These are phyloP conservation scores for Oscheius sp. DNA, from an alignment of 1,140 invertebrate genomes.

Conservation along the genomic window DNA sequence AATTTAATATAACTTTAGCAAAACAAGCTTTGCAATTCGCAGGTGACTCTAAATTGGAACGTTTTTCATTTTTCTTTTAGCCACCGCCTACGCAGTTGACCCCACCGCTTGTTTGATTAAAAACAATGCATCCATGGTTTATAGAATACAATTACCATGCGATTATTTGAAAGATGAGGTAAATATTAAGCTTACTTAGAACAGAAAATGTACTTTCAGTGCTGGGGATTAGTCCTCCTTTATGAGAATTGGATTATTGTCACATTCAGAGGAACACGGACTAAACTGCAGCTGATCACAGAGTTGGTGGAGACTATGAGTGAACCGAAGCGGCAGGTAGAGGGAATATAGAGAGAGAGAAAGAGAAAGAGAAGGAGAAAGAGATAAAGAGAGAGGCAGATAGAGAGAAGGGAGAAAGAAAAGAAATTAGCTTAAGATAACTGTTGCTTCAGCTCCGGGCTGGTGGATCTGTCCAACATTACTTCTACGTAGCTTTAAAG, in stretches of 20 bases:
- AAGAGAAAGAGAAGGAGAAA: conserved; percentile 29
- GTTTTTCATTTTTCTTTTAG: neutral
- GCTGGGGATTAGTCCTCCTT: conserved; percentile 32
- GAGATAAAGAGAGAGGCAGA: neutral
- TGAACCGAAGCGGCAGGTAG: conserved; percentile 31
- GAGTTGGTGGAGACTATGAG: conserved; percentile 35
- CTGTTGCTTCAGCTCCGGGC: conserved; percentile 10
- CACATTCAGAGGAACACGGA: conserved; percentile 33
- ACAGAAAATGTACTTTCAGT: conserved; percentile 16
- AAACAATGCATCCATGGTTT: neutral
- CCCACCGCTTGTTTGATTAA: conserved; percentile 5
- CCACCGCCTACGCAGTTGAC: conserved; percentile 2
- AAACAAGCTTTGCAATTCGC: neutral
- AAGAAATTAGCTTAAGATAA: neutral
- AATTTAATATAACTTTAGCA: neutral
- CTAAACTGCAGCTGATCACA: conserved; percentile 36
- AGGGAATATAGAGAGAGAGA: neutral
- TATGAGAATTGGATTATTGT: conserved; percentile 24
- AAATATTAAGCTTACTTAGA: neutral
- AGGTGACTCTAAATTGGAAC: neutral
- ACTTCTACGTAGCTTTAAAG: conserved; percentile 33
- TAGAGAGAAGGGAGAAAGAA: neutral
- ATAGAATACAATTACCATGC: conserved; percentile 9
- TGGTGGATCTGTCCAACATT: conserved; percentile 37
- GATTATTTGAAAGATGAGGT: conserved; percentile 22